Evolutionary conservation across 1,140 invertebrate genomes (phyloP).

Genomic region (Latrodectus geometricus): DNA sequence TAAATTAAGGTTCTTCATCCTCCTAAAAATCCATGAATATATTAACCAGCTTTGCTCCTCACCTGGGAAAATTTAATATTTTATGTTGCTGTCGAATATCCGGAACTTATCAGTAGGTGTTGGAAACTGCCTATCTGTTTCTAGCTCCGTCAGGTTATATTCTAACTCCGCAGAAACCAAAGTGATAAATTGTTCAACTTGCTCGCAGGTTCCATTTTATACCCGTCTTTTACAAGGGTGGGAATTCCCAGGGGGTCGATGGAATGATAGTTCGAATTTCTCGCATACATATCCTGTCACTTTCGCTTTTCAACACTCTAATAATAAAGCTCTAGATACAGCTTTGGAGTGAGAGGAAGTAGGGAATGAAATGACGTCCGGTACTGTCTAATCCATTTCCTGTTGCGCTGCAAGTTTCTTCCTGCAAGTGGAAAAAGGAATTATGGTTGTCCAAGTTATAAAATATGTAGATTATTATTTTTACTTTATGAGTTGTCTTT

Average conservation of each 20-base stretch:
- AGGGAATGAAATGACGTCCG: neutral
- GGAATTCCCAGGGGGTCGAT: neutral
- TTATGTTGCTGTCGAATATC: too few relatives aligned
- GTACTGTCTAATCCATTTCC: neutral
- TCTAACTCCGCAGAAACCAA: neutral
- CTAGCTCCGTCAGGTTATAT: too few relatives aligned
- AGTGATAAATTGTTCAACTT: neutral
- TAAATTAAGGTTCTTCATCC: too few relatives aligned
- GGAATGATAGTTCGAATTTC: neutral
- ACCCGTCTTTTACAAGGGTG: neutral
- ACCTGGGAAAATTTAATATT: too few relatives aligned
- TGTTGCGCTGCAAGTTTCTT: neutral
- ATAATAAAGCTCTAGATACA: neutral
- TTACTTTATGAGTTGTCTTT: too few relatives aligned
- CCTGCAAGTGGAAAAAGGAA: too few relatives aligned
- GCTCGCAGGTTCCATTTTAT: neutral
- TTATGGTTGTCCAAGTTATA: too few relatives aligned
- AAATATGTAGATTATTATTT: too few relatives aligned
- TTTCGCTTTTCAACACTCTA: neutral
- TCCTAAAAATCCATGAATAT: too few relatives aligned
- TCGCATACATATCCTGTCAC: neutral
- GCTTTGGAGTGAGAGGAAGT: neutral
- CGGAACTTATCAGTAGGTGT: too few relatives aligned
- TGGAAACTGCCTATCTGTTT: too few relatives aligned
- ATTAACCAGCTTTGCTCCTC: too few relatives aligned